Conservation (phyloP, 2,888 invertebrate species). For the Panzeria rudis region DNA sequence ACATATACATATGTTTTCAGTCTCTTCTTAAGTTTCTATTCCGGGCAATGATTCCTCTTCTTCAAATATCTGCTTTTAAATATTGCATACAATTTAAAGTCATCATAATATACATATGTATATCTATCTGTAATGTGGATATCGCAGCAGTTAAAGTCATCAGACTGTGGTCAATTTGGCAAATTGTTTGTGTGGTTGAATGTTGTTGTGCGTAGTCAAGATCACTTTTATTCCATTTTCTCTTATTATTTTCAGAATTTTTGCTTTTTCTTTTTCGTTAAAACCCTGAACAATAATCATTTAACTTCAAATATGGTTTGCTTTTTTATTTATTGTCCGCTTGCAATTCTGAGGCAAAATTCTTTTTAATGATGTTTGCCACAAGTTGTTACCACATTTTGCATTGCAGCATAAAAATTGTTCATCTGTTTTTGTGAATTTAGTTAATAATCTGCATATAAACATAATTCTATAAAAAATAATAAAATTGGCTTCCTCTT, state of each 20-base stretch:
- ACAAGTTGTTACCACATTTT: slow-evolving; percentile 70
- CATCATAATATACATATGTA: background rate
- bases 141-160: slow-evolving; percentile 37
- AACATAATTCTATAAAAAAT: slow-evolving; percentile 47
- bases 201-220: slow-evolving; percentile 55
- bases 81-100: slow-evolving; percentile 22
- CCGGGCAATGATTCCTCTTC: background rate
- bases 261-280: background rate
- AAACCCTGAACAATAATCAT: slow-evolving; percentile 66
- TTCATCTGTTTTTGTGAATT: slow-evolving; percentile 53
- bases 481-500: slow-evolving; percentile 64
- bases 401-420: slow-evolving; percentile 42
- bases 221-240: slow-evolving; percentile 50
- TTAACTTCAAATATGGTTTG: slow-evolving; percentile 62
- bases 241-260: background rate
- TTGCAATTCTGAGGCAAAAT: slow-evolving; percentile 46
- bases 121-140: background rate
- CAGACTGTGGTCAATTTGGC: slow-evolving; percentile 56
- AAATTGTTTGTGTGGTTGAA: slow-evolving; percentile 53
- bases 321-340: slow-evolving; percentile 31
- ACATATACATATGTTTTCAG: too few relatives aligned
- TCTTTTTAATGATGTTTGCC: slow-evolving; percentile 69
- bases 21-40: background rate
- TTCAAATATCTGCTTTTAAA: background rate
- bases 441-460: slow-evolving; percentile 62